Evolutionary conservation across 2,113 vertebrate species (phyloP), one percentile per base, ranked within the genome.

Genomic region (Sceloporus undulatus): DNA sequence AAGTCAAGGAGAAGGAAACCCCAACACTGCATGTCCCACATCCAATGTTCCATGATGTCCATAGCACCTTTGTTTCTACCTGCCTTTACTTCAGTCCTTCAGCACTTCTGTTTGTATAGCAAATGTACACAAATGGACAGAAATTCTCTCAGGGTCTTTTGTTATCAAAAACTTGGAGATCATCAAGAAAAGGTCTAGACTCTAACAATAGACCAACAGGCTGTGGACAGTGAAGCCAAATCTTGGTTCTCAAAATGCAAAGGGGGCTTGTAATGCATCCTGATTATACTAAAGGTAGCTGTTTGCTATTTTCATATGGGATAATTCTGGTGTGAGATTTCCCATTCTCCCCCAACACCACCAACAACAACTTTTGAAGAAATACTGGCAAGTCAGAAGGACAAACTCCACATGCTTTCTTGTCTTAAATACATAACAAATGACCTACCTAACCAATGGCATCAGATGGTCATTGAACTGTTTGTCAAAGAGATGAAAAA

Each of bases 391-490:
- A 68, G 29, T 38, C 42, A 27, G 75, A 52, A 86, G 7, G 62
- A 48, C 40, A 79, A 85, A 68, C 19, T 52, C 42, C 10, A 70
- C 10, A 2, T 52, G 54, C 70, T 16, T 88, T 52, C 54, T 54
- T 25, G 21, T 29, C 27, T 29, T 29, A n/a, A 82, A 82, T 91
- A 73, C 65, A 87, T n/a, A 93, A 70, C 75, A 86, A 76, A 19
- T 86, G n/a, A 93, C 95, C 95, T 94, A 99, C 99, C 99, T 99
- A 96, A 99, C 98, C 89, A 99, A 95, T 92, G 99, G 99, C 99
- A 99, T 99, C 92, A 99, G 98, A 95, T 99, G 98, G 96, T 99
- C 99, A 95, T 98, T 99, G 96, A 99, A 99, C 89, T 99, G 99
- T 94, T 99, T 99, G 96, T 99, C 99, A 97, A 99, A 99, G 90